Base-by-base conservation (phyloP, 2,113 vertebrate genomes). In the Callipepla californica region DNA sequence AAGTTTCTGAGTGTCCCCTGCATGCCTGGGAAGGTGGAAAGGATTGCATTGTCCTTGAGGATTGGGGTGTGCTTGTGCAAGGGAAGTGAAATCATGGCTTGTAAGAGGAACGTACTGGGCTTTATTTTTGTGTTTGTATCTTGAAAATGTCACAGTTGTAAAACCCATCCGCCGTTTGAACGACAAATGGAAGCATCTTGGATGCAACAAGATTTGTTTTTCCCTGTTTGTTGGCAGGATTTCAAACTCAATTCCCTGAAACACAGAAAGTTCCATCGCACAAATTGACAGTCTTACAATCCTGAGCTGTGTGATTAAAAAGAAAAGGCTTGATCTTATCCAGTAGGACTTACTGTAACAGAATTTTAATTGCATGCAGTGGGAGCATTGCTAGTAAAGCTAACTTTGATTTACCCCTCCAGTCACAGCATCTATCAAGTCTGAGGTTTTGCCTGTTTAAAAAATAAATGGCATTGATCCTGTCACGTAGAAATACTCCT, bases 1-100 rank as follows among this genome's bases (percentile, higher is more conserved):
- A 20, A 19, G 12, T 6, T 2, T 36, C 42, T 50, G 9, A 0
- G 0, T 28, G n/a, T 51, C 6, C 48, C 11, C 22, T 22, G 11
- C 13, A 6, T 14, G 63, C 51, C 6, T 0, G 13, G 10, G 15
- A 32, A 6, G 13, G 1, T 10, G 73, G 72, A 63, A 53, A 10
- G 55, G 42, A 11, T 5, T 58, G 30, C 22, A 10, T 14, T 4
- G 28, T 34, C 57, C 68, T 19, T 38, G 72, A 74, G 69, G 72
- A 5, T 1, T 47, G 61, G 53, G 23, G 1, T 61, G 73, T 62
- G 38, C 38, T 65, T 25, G 50, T 13, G 28, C 6, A 19, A 19
- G 20, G 45, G 45, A 36, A 11, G 14, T 34, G 22, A n/a, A 66
- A 58, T 15, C 53, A 18, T 21, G 19, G 16, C 6, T 1, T 11